A percentile compares a stretch with the other conserved stretches of the same genome.
These are phyloP conservation scores for Aptenodytes patagonicus DNA, from an alignment of 2,113 vertebrate species.

Conservation along the genomic window DNA sequence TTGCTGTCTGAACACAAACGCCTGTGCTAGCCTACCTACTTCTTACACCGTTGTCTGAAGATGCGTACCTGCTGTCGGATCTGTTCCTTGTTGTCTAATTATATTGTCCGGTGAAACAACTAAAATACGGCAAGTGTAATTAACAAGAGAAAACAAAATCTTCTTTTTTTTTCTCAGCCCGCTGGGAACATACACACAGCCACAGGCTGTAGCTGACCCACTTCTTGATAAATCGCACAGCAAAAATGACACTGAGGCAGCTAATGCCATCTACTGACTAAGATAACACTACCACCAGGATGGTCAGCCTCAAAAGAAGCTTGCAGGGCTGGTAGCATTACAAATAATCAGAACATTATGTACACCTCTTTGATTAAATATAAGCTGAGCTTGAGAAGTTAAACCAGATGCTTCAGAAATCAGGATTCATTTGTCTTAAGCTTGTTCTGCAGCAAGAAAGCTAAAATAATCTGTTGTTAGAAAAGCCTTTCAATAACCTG, in stretches of 20 bases:
- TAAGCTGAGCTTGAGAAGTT: not conserved
- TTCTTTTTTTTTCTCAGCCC: not conserved
- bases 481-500: not conserved
- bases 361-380: not conserved
- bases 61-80: not conserved
- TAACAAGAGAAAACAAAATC: conserved; percentile 12
- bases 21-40: not conserved
- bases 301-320: not conserved
- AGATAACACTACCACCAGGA: not conserved
- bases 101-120: conserved; percentile 9
- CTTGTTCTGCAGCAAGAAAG: not conserved
- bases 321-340: not conserved
- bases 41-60: not conserved
- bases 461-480: not conserved
- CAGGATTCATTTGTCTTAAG: not conserved
- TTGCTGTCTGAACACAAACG: not conserved
- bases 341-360: not conserved
- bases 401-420: not conserved
- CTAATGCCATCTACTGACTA: conserved; percentile 59
- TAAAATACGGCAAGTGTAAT: conserved; percentile 41
- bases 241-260: conserved; percentile 20
- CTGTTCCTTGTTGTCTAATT: not conserved
- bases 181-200: conserved; percentile 4
- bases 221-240: conserved; percentile 28
- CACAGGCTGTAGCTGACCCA: conserved; percentile 47